phyloP scores from a whole-genome alignment of 2,113 vertebrate genomes.

The Hyperoodon ampullatus region DNA sequence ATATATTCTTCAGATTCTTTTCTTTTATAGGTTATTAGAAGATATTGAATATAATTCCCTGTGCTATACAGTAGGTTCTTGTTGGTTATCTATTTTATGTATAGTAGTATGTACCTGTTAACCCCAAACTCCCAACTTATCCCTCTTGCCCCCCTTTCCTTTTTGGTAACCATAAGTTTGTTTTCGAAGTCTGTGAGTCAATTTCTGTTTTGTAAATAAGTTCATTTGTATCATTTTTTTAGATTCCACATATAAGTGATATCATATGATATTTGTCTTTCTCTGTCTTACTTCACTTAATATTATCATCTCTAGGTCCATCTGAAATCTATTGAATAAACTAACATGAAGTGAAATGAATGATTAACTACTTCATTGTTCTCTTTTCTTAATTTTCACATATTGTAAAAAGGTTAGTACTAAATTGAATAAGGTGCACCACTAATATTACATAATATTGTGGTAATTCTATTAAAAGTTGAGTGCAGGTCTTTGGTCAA shows the following conservation, averaged over 20 bases:
- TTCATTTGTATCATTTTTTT: neutral
- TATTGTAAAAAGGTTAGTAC: neutral
- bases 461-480: constrained; percentile 28
- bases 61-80: neutral
- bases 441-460: neutral
- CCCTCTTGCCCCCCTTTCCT: neutral
- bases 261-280: neutral
- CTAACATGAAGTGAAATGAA: neutral
- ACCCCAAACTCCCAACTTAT: neutral
- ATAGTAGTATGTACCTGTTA: neutral
- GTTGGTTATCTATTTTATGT: neutral
- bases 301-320: neutral
- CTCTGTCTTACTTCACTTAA: neutral
- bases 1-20: neutral
- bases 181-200: neutral
- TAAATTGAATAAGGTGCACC: neutral
- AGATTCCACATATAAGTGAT: neutral
- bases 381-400: neutral
- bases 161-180: neutral
- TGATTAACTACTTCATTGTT: neutral
- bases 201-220: neutral
- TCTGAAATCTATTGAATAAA: neutral
- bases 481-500: neutral
- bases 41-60: neutral
- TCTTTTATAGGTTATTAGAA: neutral